Base-by-base conservation (phyloP, 2,797 vertebrate genomes). In the Delichon dasypus region DNA sequence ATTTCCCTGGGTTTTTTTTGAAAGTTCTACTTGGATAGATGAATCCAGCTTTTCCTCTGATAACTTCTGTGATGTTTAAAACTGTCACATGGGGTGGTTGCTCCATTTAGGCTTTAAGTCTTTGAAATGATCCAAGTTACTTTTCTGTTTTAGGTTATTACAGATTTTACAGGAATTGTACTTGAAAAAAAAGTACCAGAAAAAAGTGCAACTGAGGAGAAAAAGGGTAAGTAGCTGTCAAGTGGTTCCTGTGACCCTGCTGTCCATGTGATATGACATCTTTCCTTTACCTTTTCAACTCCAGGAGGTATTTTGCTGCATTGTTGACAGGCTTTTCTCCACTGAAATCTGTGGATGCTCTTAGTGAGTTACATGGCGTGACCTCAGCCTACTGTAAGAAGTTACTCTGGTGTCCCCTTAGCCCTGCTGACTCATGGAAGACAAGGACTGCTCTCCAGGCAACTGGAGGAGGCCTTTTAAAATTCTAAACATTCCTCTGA, bases 151-250 rank as follows among this genome's bases (percentile, higher is more conserved):
- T 42, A 99, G 99, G 97, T 98, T 57, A 98, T 99, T 97, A 98
- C 98, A 50, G 98, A 98, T 97, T 99, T 99, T 98, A 97, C 98
- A 10, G 98, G 98, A 42, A 97, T 99, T 36, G 96, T 98, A 16
- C 95, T 99, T 71, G 97, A 98, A 84, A 98, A 97, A 89, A 97
- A 88, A 15, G 76, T 79, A 50, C 18, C 91, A 67, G 95, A 96
- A 84, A 68, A 97, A 64, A 95, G 84, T 34, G 9, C 80, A 42
- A 1, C 78, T 0, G 79, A 78, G 45, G 93, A 97, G 36, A 66
- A 95, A 36, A 76, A 94, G 93, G 97, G 98, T 97, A 90, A 87
- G 36, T 79, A 54, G 50, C 40, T 87, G 30, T 36, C 45, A 74
- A 54, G 50, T 2, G 4, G 55, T 72, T 95, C 62, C 27, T 36